A percentile compares a stretch with the other conserved stretches of the same genome.
Conservation (phyloP, 2,888 invertebrate genomes). For the Teleiodes luculella region DNA sequence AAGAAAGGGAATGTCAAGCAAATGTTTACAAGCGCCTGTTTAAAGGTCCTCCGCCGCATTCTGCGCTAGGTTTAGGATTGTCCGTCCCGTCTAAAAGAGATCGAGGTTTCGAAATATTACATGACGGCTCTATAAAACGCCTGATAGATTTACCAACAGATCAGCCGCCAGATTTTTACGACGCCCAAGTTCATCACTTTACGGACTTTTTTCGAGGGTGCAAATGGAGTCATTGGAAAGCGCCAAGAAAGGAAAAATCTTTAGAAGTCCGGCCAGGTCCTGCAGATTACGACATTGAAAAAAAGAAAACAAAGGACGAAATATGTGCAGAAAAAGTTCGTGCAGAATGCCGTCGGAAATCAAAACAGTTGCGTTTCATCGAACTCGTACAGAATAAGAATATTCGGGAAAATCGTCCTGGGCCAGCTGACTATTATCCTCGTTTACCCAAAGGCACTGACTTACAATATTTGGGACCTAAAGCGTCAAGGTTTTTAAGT, state of each 20-base stretch:
- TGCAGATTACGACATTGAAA: constrained; percentile 45
- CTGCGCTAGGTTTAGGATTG: constrained; percentile 31
- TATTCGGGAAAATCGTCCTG: constrained; percentile 47
- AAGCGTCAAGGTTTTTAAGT: constrained; percentile 42
- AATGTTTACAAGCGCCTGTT: constrained; percentile 42
- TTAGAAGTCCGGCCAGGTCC: constrained; percentile 49
- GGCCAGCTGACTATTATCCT: constrained; percentile 54
- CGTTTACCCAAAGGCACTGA: constrained; percentile 37
- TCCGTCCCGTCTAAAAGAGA: constrained; percentile 42
- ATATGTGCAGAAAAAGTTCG: constrained; percentile 53
- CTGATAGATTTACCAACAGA: constrained; percentile 24
- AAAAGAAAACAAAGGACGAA: constrained; percentile 29
- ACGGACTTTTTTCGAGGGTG: constrained; percentile 60
- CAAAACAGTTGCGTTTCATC: constrained; percentile 56
- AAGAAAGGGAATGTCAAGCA: constrained; percentile 42
- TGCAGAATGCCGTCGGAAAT: constrained; percentile 43
- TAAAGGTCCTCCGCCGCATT: constrained; percentile 45
- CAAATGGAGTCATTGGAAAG: constrained; percentile 62
- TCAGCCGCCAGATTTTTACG: constrained; percentile 50
- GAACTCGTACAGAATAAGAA: constrained; percentile 54
- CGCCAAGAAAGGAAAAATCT: constrained; percentile 32
- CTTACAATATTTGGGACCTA: constrained; percentile 43
- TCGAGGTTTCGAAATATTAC: constrained; percentile 34
- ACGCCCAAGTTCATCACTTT: constrained; percentile 43
- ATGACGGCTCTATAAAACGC: constrained; percentile 35